A percentile compares a stretch with the other conserved stretches of the same genome.
phyloP scores from a whole-genome alignment of 2,113 vertebrate genomes.

The Dromiciops gliroides region DNA sequence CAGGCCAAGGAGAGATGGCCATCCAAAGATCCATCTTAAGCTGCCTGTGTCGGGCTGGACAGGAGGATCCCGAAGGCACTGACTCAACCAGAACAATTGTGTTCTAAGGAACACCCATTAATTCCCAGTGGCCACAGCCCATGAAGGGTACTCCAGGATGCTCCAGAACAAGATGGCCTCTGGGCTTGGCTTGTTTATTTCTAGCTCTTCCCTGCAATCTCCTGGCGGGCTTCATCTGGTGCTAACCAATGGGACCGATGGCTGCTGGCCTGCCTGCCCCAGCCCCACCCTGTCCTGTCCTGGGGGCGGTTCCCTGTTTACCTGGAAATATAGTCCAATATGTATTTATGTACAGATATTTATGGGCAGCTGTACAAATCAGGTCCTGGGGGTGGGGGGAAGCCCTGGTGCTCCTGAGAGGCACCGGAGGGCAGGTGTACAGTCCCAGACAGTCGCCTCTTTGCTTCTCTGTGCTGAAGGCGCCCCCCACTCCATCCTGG shows the following conservation, averaged over 20 bases:
- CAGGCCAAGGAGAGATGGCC: background rate
- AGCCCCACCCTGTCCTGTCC: background rate
- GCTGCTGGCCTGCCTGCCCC: background rate
- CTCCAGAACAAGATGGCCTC: background rate
- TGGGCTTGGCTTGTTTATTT: background rate
- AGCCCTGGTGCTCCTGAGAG: background rate
- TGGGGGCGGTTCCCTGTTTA: background rate
- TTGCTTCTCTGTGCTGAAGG: background rate
- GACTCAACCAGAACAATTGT: background rate
- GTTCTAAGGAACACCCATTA: background rate
- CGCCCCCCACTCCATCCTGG: background rate
- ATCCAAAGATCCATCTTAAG: background rate
- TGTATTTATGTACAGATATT: constrained; percentile 74
- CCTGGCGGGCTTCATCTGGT: constrained; percentile 31
- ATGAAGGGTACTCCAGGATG: background rate
- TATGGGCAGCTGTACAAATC: constrained; percentile 50
- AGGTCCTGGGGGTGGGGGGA: background rate
- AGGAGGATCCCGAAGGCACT: rapidly evolving
- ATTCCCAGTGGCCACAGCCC: rapidly evolving
- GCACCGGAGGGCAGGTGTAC: background rate
- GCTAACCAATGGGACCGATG: constrained; percentile 38
- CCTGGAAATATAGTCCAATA: background rate
- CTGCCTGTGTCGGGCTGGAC: background rate
- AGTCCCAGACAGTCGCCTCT: background rate
- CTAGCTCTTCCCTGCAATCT: background rate